Evolutionary conservation across 2,113 vertebrate species (phyloP).

Genomic region (Tiliqua scincoides): DNA sequence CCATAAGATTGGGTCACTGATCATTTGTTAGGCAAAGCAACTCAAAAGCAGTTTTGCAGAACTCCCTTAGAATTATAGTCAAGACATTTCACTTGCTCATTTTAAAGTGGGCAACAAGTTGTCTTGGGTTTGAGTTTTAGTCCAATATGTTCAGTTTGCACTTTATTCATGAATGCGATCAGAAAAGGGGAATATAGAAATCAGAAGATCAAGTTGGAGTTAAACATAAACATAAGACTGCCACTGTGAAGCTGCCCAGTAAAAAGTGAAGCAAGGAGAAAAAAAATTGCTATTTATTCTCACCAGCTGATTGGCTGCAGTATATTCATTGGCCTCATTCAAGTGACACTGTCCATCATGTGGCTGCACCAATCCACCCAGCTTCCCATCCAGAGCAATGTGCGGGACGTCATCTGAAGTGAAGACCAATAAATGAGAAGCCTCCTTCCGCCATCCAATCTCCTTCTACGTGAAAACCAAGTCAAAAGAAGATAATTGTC

Average conservation of each 20-base stretch:
- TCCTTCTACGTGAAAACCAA: slow-evolving; percentile 79
- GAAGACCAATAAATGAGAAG: slow-evolving; percentile 93
- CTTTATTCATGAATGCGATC: not conserved
- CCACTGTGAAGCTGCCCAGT: not conserved
- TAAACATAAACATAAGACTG: not conserved
- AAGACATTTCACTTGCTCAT: not conserved
- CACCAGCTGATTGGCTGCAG: slow-evolving; percentile 89
- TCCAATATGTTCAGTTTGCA: not conserved
- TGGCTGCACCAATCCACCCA: slow-evolving; percentile 93
- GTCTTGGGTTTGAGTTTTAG: not conserved
- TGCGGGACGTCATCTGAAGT: slow-evolving; percentile 95
- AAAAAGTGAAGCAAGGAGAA: not conserved
- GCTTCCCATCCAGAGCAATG: slow-evolving; percentile 92
- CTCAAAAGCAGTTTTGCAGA: not conserved
- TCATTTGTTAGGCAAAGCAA: not conserved
- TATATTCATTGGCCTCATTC: slow-evolving; percentile 89
- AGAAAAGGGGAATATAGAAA: not conserved
- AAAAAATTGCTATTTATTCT: slow-evolving; percentile 43
- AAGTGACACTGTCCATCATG: slow-evolving; percentile 94
- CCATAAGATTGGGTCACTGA: not conserved
- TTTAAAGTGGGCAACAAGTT: not conserved
- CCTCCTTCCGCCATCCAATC: slow-evolving; percentile 96
- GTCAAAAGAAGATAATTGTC: not conserved
- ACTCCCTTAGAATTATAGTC: not conserved
- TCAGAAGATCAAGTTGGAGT: not conserved